These are phyloP conservation scores for Diacarnus erythraeanus DNA, from an alignment of 37 sponge, comb jelly and placozoan genomes.

Conservation along the genomic window DNA sequence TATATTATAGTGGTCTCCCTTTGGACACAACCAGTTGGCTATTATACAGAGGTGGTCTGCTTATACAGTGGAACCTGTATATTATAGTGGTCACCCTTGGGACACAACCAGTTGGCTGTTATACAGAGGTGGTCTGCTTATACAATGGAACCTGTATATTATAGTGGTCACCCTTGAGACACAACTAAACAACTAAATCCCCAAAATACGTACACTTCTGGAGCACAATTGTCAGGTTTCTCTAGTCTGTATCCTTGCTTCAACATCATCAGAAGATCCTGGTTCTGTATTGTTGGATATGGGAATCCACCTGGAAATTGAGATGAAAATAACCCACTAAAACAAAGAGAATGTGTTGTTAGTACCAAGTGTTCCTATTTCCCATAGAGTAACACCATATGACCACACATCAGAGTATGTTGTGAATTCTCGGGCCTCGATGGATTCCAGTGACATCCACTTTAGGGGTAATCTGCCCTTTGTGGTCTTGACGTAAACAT, in stretches of 20 bases:
- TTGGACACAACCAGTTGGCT: background rate
- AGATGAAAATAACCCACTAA: background rate
- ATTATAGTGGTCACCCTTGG: too few relatives aligned
- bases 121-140: too few relatives aligned
- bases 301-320: conserved; percentile 62
- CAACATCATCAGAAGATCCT: conserved; percentile 28
- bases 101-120: too few relatives aligned
- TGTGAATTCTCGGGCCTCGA: conserved; percentile 71
- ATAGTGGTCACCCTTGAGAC: background rate
- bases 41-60: too few relatives aligned
- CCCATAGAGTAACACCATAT: conserved; percentile 75
- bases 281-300: conserved; percentile 47
- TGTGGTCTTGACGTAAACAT: conserved; percentile 71
- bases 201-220: conserved; percentile 75
- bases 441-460: conserved; percentile 86
- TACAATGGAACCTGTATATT: too few relatives aligned
- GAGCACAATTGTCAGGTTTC: conserved; percentile 61
- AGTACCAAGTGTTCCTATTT: conserved; percentile 78
- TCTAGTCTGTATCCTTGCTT: conserved; percentile 65
- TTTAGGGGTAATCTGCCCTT: conserved; percentile 63
- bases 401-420: conserved; percentile 79
- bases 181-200: conserved; percentile 5
- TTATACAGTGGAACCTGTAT: too few relatives aligned
- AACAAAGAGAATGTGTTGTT: too few relatives aligned
- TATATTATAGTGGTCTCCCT: background rate